Percentiles rank a stretch among this genome's conserved stretches.
phyloP scores from a whole-genome alignment of 1,140 invertebrate genomes.

The Drosophila sp. region DNA sequence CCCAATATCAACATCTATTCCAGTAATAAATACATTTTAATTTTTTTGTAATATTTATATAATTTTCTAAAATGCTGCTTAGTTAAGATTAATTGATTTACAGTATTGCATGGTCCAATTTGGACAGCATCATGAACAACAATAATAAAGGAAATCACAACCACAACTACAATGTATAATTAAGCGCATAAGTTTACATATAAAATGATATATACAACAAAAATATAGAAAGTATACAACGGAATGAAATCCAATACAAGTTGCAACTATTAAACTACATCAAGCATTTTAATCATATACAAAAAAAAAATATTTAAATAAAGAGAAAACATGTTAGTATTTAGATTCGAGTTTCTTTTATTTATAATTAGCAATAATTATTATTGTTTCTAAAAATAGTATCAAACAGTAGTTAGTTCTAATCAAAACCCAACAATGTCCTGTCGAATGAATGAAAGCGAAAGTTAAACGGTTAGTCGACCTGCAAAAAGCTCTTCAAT shows the following conservation, averaged over 20 bases:
- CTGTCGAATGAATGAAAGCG: conserved; percentile 49
- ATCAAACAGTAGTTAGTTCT: background rate
- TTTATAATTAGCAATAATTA: background rate
- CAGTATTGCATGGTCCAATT: conserved; percentile 35
- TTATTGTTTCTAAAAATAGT: conserved; percentile 4
- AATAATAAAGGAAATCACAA: background rate
- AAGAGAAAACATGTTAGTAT: conserved; percentile 72
- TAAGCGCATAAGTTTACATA: conserved; percentile 61
- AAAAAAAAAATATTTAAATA: conserved; percentile 73
- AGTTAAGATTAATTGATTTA: conserved; percentile 40
- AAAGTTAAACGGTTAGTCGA: conserved; percentile 46
- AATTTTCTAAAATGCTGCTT: conserved; percentile 19
- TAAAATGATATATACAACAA: conserved; percentile 41
- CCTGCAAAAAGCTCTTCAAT: conserved; percentile 24
- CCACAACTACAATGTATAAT: conserved; percentile 53
- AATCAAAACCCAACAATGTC: background rate
- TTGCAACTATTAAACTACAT: conserved; percentile 78
- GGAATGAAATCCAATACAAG: conserved; percentile 66
- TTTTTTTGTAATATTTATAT: conserved; percentile 10
- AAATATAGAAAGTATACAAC: conserved; percentile 65
- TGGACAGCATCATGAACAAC: conserved; percentile 21
- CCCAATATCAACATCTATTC: conserved; percentile 24
- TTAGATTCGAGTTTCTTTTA: conserved; percentile 40
- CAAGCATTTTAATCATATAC: conserved; percentile 79
- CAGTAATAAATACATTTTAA: conserved; percentile 35